phyloP scores from a whole-genome alignment of 2,888 invertebrate genomes.

The Agonopterix subpropinquella region DNA sequence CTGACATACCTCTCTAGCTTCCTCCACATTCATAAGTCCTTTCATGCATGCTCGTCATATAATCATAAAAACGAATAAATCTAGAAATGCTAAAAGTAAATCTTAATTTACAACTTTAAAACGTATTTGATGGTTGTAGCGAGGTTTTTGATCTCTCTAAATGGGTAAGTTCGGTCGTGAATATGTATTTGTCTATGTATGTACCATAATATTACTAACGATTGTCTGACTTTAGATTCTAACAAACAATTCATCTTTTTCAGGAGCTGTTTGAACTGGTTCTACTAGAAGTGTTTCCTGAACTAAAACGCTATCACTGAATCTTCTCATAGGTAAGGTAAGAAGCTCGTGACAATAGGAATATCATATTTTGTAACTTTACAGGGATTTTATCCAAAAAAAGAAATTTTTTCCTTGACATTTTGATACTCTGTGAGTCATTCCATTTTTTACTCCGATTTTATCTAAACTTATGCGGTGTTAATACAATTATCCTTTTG shows the following conservation, averaged over 20 bases:
- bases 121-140: too few relatives aligned
- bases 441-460: conserved; percentile 24
- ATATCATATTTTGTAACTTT: conserved; percentile 20
- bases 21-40: too few relatives aligned
- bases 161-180: too few relatives aligned
- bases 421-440: conserved; percentile 35
- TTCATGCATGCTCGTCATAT: too few relatives aligned
- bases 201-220: too few relatives aligned
- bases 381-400: conserved; percentile 35
- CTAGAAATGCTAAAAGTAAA: too few relatives aligned
- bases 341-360: conserved; percentile 36
- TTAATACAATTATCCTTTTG: conserved; percentile 5
- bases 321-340: conserved; percentile 20
- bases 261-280: conserved; percentile 82
- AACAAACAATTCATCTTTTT: conserved; percentile 22
- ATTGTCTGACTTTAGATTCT: too few relatives aligned
- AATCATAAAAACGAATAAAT: too few relatives aligned
- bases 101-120: too few relatives aligned
- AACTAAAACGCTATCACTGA: conserved; percentile 75
- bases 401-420: conserved; percentile 10
- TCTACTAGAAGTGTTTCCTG: conserved; percentile 81
- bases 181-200: too few relatives aligned
- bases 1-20: too few relatives aligned
- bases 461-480: conserved; percentile 21
- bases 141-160: too few relatives aligned